Evolutionary conservation across 2,888 invertebrate species (phyloP).

Genomic region (Lepetodrilus schrolli): DNA sequence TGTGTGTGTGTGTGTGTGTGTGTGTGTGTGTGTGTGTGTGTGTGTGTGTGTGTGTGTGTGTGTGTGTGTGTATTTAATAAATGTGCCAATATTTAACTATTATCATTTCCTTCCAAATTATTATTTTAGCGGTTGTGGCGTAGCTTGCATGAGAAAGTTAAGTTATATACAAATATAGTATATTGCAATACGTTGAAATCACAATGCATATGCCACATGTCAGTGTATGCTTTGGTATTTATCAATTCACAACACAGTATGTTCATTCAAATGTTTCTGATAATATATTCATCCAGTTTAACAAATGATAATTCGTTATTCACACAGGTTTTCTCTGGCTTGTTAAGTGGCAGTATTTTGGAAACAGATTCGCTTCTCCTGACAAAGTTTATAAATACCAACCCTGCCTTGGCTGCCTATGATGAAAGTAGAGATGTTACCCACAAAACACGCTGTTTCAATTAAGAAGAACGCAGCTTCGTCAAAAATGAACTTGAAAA

Average conservation of each 20-base stretch:
- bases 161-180: not conserved
- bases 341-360: not conserved
- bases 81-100: not conserved
- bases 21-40: not conserved
- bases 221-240: no score
- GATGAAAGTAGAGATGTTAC: not conserved
- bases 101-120: not conserved
- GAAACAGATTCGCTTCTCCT: constrained; percentile 3
- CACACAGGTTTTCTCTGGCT: no score
- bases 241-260: no score
- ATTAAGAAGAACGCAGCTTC: not conserved
- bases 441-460: not conserved
- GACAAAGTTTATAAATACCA: constrained; percentile 9
- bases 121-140: no score
- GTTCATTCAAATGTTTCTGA: no score
- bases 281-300: no score
- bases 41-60: not conserved
- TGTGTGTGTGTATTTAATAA: not conserved
- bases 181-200: not conserved
- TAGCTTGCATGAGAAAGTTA: not conserved
- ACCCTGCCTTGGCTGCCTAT: not conserved
- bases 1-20: not conserved
- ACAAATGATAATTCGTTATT: no score
- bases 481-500: constrained; percentile 17
- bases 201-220: no score